These are phyloP conservation scores for Pachypeltis micranthus DNA, from an alignment of 1,140 invertebrate genomes.

Conservation along the genomic window DNA sequence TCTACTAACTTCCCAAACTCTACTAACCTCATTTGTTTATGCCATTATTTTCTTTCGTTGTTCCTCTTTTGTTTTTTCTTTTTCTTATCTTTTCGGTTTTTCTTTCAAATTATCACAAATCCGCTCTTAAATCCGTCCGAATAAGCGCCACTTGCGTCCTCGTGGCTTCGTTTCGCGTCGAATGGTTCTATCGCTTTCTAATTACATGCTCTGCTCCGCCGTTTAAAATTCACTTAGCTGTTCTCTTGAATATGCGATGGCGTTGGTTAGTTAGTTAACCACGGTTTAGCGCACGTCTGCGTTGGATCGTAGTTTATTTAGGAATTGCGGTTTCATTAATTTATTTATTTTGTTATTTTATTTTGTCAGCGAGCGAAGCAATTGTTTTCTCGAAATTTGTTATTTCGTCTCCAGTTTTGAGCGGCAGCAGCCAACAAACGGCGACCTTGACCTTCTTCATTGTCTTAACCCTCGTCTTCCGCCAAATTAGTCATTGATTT, in stretches of 20 bases:
- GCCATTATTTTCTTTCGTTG: too few relatives aligned
- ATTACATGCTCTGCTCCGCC: not conserved
- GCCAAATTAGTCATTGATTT: too few relatives aligned
- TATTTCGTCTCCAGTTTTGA: not conserved
- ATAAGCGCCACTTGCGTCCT: not conserved
- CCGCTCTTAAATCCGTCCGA: not conserved
- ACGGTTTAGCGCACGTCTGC: not conserved
- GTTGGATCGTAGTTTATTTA: not conserved
- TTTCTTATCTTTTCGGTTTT: slow-evolving; percentile 5
- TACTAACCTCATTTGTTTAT: slow-evolving; percentile 13
- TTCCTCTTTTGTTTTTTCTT: slow-evolving; percentile 1
- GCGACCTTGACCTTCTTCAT: too few relatives aligned
- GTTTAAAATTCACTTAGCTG: too few relatives aligned
- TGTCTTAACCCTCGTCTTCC: too few relatives aligned
- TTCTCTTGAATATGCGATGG: not conserved
- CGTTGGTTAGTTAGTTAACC: not conserved
- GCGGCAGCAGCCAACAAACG: not conserved
- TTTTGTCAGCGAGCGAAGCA: slow-evolving; percentile 3
- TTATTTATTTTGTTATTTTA: slow-evolving; percentile 1
- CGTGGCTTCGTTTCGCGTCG: not conserved
- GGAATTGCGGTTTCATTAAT: not conserved
- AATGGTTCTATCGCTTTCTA: not conserved
- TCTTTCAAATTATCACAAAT: slow-evolving; percentile 7
- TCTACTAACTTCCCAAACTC: slow-evolving; percentile 16
- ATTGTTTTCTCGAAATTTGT: not conserved